Evolutionary conservation across 2,797 vertebrate species (phyloP).

Genomic region (Neosilurus mollespiculum): DNA sequence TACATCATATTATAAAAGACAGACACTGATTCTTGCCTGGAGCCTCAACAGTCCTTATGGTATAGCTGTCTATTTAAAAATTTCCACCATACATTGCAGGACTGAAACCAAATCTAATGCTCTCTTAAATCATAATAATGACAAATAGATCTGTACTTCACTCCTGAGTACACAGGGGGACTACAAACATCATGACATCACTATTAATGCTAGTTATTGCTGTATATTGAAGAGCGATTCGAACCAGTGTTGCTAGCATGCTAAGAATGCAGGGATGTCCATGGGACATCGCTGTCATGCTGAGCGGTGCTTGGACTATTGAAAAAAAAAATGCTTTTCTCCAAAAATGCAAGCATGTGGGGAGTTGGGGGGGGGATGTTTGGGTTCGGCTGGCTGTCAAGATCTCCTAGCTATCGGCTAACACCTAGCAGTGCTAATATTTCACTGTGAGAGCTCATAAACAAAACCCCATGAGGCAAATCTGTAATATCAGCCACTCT

Average conservation of each 20-base stretch:
- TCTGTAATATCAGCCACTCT: conserved; percentile 70
- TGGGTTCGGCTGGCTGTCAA: conserved; percentile 2
- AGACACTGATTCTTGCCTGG: conserved; percentile 15
- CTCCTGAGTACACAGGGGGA: neutral
- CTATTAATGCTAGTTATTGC: neutral
- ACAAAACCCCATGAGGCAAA: conserved; percentile 64
- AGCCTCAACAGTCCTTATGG: conserved; percentile 1
- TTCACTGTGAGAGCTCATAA: conserved; percentile 68
- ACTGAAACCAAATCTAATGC: conserved; percentile 6
- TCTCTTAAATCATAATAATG: neutral
- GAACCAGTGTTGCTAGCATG: neutral
- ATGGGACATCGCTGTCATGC: conserved; percentile 37
- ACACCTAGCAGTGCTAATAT: conserved; percentile 58
- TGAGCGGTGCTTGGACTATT: conserved; percentile 32
- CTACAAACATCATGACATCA: conserved; percentile 21
- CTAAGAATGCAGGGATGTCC: conserved; percentile 7
- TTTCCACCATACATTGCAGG: neutral
- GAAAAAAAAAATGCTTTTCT: conserved; percentile 22
- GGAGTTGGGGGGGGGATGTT: neutral
- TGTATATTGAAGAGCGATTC: neutral
- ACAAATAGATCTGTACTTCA: conserved; percentile 9
- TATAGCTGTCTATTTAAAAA: conserved; percentile 1
- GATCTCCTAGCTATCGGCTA: conserved; percentile 45
- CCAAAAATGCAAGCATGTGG: neutral
- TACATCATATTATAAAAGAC: conserved; percentile 1